Conservation (phyloP, 2,888 invertebrate species). For the Ommatoiulus sabulosus region DNA sequence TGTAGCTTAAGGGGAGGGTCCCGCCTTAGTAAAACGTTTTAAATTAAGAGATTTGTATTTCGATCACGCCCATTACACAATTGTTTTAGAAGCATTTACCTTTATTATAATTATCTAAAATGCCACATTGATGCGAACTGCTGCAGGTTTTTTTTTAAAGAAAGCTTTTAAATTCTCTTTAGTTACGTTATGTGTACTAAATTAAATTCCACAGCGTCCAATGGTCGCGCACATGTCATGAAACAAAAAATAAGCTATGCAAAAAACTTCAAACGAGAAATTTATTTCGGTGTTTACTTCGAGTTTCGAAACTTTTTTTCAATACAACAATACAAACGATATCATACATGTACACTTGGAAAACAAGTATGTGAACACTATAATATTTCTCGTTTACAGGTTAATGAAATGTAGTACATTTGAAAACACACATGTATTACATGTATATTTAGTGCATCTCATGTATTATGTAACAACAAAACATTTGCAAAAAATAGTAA, state of each 20-base stretch:
- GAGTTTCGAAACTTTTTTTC: no score
- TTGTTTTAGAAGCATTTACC: slow-evolving; percentile 2
- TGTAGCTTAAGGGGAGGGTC: slow-evolving; percentile 2
- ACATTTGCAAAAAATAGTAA: no score
- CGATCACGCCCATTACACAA: not conserved
- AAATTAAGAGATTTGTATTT: slow-evolving; percentile 1
- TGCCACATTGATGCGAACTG: not conserved
- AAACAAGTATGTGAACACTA: no score
- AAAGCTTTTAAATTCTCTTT: not conserved
- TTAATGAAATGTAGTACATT: no score
- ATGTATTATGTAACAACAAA: no score
- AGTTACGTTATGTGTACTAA: not conserved
- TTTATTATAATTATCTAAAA: not conserved
- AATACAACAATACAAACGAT: no score
- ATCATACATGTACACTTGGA: no score
- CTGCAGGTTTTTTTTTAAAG: not conserved
- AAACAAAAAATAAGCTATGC: not conserved
- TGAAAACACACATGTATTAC: no score
- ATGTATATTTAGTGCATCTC: no score
- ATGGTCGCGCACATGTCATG: not conserved
- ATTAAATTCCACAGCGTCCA: not conserved
- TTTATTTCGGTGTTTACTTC: not conserved
- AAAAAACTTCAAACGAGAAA: not conserved
- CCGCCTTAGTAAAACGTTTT: not conserved
- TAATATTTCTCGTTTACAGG: no score